Evolutionary conservation across 2,888 invertebrate species (phyloP).

Genomic region (Drosophila acutilabella): DNA sequence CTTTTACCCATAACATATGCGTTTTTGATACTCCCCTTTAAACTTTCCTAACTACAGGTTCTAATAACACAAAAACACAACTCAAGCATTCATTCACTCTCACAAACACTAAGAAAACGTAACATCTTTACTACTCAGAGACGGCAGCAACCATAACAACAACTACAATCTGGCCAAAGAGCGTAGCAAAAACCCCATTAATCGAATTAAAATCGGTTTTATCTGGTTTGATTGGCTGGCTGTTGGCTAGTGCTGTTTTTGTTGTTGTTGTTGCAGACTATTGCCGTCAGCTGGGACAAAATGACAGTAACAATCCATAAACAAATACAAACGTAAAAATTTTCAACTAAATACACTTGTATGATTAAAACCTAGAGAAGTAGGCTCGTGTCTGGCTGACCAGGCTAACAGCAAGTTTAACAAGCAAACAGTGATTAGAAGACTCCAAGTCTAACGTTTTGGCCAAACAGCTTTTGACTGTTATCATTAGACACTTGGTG

Average conservation of each 20-base stretch:
- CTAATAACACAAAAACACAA: constrained; percentile 30
- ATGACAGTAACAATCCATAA: constrained; percentile 36
- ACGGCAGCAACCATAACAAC: constrained; percentile 26
- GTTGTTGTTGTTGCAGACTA: constrained; percentile 21
- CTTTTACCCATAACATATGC: too few species aligned
- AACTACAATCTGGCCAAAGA: constrained; percentile 55
- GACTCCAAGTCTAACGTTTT: background rate
- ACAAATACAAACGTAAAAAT: constrained; percentile 27
- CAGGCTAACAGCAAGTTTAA: constrained; percentile 4
- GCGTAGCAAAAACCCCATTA: constrained; percentile 74
- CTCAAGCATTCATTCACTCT: constrained; percentile 22
- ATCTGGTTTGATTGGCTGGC: constrained; percentile 79
- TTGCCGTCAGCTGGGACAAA: constrained; percentile 41
- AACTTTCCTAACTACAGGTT: too few species aligned
- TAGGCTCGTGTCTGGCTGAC: constrained; percentile 21
- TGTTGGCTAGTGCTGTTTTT: constrained; percentile 28
- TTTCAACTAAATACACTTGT: constrained; percentile 33
- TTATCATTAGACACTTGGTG: background rate
- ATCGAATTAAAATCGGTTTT: constrained; percentile 83
- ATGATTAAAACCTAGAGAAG: constrained; percentile 26
- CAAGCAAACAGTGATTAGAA: constrained; percentile 11
- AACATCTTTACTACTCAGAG: constrained; percentile 64
- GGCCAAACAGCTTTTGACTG: constrained; percentile 11
- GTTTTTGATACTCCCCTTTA: too few species aligned
- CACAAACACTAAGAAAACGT: constrained; percentile 21